phyloP scores from a whole-genome alignment of 2,888 invertebrate species.

The Magallana nippona region DNA sequence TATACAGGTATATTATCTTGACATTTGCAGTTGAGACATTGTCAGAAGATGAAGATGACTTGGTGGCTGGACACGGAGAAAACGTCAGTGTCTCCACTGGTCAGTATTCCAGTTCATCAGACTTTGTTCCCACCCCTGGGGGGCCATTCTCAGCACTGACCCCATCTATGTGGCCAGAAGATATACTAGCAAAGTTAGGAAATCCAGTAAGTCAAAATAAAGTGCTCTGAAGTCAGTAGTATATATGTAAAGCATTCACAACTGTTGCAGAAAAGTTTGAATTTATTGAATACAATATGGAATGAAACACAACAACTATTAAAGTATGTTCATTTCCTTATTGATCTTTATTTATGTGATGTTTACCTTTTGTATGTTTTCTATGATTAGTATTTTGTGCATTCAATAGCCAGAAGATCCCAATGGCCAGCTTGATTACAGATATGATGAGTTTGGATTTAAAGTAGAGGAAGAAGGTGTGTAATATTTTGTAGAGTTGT shows the following conservation, averaged over 20 bases:
- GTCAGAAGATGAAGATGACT: constrained; percentile 86
- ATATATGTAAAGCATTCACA: no score
- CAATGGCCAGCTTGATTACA: constrained; percentile 86
- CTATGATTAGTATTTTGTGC: not conserved
- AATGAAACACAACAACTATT: no score
- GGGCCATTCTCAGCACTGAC: constrained; percentile 97
- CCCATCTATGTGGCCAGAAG: constrained; percentile 98
- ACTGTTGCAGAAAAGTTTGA: not conserved
- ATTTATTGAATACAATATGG: not conserved
- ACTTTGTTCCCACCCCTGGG: constrained; percentile 81
- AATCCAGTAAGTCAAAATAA: constrained; percentile 68
- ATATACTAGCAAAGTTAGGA: constrained; percentile 88
- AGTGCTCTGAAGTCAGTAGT: no score
- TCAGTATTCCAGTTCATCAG: constrained; percentile 77
- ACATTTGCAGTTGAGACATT: constrained; percentile 80
- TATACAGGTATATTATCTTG: not conserved
- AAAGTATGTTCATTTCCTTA: no score
- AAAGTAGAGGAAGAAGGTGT: constrained; percentile 93
- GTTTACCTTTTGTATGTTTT: not conserved
- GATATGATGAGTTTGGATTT: constrained; percentile 99
- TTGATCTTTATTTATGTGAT: no score
- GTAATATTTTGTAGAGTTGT: not conserved
- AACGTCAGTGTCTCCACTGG: constrained; percentile 85
- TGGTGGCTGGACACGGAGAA: constrained; percentile 81
- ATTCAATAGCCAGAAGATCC: constrained; percentile 87